These are phyloP conservation scores for Caenorhabditis doughertyi DNA, from an alignment of 2,888 invertebrate genomes.

Conservation along the genomic window DNA sequence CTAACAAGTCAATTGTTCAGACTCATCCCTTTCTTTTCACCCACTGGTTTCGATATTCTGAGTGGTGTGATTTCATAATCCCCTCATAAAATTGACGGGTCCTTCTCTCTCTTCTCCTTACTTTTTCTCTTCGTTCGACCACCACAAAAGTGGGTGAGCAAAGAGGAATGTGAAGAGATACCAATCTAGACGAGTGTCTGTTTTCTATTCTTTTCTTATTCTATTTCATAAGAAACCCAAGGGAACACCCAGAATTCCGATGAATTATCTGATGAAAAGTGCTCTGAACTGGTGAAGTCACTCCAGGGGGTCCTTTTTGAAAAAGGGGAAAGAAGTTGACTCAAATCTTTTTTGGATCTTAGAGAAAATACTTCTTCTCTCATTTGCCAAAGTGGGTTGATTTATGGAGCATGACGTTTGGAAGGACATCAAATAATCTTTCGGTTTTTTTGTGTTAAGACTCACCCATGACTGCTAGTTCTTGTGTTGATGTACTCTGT, in stretches of 20 bases:
- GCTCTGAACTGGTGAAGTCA: constrained; percentile 10
- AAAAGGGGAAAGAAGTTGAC: constrained; percentile 10
- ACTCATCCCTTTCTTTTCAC: constrained; percentile 14
- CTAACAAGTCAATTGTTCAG: not conserved
- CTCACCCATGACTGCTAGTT: constrained; percentile 80
- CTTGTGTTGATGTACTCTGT: constrained; percentile 67
- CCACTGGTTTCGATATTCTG: constrained; percentile 8
- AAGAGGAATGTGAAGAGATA: constrained; percentile 42
- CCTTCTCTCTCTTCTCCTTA: constrained; percentile 2
- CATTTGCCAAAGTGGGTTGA: constrained; percentile 33
- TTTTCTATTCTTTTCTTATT: constrained; percentile 13
- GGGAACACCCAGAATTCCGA: constrained; percentile 47
- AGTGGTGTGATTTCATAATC: constrained; percentile 58
- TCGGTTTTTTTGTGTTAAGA: constrained; percentile 9
- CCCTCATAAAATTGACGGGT: constrained; percentile 56
- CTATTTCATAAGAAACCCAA: constrained; percentile 31
- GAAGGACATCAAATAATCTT: constrained; percentile 26
- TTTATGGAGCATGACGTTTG: constrained; percentile 24
- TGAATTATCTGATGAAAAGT: constrained; percentile 59
- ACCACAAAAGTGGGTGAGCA: constrained; percentile 44
- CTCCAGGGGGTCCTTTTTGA: not conserved
- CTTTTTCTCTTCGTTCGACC: not conserved
- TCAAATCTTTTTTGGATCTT: constrained; percentile 26
- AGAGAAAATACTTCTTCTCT: not conserved
- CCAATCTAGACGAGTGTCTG: constrained; percentile 59